Evolutionary conservation across 2,888 invertebrate species (phyloP).

Genomic region (Athalia rosae): DNA sequence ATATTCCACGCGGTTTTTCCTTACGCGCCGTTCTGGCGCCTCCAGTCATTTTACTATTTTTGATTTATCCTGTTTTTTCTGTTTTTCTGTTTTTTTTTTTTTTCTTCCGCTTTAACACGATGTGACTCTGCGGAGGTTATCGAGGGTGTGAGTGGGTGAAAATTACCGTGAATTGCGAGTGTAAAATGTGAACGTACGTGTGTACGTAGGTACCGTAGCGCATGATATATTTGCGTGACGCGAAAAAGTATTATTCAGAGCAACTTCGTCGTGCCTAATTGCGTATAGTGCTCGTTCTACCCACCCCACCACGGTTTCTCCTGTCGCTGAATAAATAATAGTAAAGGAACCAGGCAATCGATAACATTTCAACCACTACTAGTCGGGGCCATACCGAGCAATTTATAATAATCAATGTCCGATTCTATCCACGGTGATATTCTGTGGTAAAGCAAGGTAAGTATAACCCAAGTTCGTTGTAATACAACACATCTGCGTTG

Average conservation of each 20-base stretch:
- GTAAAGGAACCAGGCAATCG: conserved; percentile 24
- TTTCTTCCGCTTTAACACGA: no score
- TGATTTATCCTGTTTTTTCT: no score
- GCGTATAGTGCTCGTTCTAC: conserved; percentile 39
- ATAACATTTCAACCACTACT: conserved; percentile 26
- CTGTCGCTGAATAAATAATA: conserved; percentile 39
- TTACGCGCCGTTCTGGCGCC: no score
- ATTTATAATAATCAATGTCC: conserved; percentile 52
- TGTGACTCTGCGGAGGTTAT: no score
- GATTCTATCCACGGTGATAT: conserved; percentile 43
- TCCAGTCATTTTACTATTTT: no score
- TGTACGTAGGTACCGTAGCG: no score
- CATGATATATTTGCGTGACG: neutral
- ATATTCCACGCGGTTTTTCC: no score
- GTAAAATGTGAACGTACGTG: neutral
- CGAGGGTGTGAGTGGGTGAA: no score
- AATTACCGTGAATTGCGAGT: neutral
- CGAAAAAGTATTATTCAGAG: conserved; percentile 33
- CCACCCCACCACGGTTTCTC: conserved; percentile 34
- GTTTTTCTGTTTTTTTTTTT: no score
- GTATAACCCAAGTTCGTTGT: neutral
- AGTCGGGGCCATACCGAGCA: conserved; percentile 17
- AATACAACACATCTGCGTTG: neutral
- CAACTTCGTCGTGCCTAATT: conserved; percentile 24
- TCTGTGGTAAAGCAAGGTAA: neutral